Evolutionary conservation across 2,113 vertebrate genomes (phyloP), one percentile per base, ranked within the genome.

Genomic region (Prochilodus magdalenae): DNA sequence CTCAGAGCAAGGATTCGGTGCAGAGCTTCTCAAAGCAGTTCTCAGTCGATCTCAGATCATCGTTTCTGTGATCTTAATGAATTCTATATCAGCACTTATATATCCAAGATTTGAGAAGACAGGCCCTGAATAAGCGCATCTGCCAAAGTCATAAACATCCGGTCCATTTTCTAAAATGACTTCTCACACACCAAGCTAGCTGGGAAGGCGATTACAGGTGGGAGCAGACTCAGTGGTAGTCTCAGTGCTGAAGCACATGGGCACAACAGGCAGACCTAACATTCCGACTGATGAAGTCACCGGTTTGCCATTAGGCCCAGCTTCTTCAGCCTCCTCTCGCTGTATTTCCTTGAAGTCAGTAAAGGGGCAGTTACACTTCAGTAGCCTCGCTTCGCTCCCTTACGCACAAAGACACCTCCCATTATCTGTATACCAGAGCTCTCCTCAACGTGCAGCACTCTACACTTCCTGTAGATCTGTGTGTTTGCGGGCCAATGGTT

Each of bases 321-420:
- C 51, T 44, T 36, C 71, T 29, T 24, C 3, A 33, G 49, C 47
- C 33, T 24, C 44, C 29, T 57, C 29, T 27, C 22, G 15, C 79
- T 55, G 13, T 30, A 30, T 67, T 59, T 53, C 85, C 86, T 73
- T 82, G 83, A 88, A 86, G 82, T 85, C 80, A 82, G 85, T 27
- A 36, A 36, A 36, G 33, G 33, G 6, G 33, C 33, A 5, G 85
- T 84, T 84, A 88, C n/a, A 78, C 87, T 90, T 90, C 51, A 67
- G 91, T 91, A 88, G 86, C 29, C 47, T 4, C 5, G 69, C 75
- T 80, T 44, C 69, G 69, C 67, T 89, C 69, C 36, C 55, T 49
- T 53, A 82, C 44, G 73, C 74, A 36, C 33, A 36, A 36, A 36
- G 3, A 36, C 33, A 36, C 3, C 33, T 6, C 33, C 33, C 6